These are phyloP conservation scores for Epizoanthus scotinus DNA, from an alignment of 92 coral and sea anemone species.

Conservation along the genomic window DNA sequence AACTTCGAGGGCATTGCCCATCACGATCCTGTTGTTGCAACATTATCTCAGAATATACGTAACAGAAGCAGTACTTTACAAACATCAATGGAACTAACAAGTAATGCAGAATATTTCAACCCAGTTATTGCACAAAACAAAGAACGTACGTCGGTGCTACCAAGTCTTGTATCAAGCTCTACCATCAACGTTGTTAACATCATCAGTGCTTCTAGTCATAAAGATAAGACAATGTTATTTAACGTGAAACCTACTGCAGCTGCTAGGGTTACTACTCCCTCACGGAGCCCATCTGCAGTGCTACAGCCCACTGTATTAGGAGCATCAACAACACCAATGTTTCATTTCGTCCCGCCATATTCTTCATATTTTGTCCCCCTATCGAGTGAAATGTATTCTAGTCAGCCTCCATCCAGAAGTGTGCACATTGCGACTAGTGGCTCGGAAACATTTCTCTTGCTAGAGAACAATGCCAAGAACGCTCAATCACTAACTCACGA, in stretches of 20 bases:
- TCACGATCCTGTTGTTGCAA: not conserved
- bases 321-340: too few relatives aligned
- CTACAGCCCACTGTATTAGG: not conserved
- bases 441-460: not conserved
- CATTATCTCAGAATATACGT: not conserved
- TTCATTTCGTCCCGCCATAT: too few relatives aligned
- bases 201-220: not conserved
- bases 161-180: not conserved
- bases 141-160: not conserved
- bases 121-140: not conserved
- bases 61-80: not conserved
- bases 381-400: too few relatives aligned
- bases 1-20: not conserved
- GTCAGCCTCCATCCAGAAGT: not conserved
- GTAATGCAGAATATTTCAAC: not conserved
- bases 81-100: not conserved
- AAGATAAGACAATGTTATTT: not conserved
- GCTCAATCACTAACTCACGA: not conserved
- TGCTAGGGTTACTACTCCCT: not conserved
- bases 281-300: not conserved
- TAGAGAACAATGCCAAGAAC: not conserved
- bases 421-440: not conserved
- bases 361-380: too few relatives aligned
- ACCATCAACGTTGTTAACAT: not conserved
- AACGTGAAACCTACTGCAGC: not conserved